Percentiles rank a stretch among this genome's conserved stretches.
Evolutionary conservation across 1,140 invertebrate species (phyloP).

Genomic region (Apis florea): DNA sequence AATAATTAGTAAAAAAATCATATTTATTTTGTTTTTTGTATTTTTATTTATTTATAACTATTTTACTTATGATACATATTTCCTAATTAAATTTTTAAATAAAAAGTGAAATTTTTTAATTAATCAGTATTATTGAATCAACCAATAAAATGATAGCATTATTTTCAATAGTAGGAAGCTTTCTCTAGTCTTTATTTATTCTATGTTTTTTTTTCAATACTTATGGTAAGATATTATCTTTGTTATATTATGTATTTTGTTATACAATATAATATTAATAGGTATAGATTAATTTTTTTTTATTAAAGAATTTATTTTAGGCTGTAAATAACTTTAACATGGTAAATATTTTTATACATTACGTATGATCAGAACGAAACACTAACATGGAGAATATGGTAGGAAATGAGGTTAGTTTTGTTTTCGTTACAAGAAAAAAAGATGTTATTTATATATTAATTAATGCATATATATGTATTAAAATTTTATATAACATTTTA

Average conservation of each 20-base stretch:
- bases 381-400: constrained; percentile 35
- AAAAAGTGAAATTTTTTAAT: background rate
- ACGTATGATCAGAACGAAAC: background rate
- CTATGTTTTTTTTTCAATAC: background rate
- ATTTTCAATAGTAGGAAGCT: background rate
- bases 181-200: background rate
- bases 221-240: background rate
- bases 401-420: constrained; percentile 49
- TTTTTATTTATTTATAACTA: background rate
- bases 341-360: background rate
- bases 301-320: background rate
- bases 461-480: background rate
- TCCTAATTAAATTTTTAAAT: background rate
- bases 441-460: background rate
- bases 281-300: background rate
- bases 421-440: background rate
- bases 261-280: background rate
- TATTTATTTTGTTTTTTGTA: background rate
- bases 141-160: background rate
- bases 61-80: background rate
- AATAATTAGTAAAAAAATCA: background rate
- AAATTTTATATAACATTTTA: background rate
- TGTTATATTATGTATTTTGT: background rate
- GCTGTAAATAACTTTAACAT: background rate
- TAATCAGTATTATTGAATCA: background rate